Base-by-base conservation (phyloP, 2,797 vertebrate species). In the Arctocebus calabarensis region DNA sequence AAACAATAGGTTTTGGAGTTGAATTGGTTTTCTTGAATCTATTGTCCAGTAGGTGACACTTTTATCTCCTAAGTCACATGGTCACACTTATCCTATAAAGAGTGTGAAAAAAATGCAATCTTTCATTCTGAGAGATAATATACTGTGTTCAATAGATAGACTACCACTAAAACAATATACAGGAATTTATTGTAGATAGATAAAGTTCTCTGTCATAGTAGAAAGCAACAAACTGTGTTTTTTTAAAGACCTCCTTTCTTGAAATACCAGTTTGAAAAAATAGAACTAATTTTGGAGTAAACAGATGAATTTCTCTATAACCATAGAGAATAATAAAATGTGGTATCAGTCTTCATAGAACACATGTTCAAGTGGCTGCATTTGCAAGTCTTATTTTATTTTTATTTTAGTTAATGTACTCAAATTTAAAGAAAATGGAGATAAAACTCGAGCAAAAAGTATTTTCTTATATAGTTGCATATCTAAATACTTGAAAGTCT, bases 191-290 rank as follows among this genome's bases (percentile, higher is more conserved):
- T 86, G 13, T 45, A 62, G 23, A 22, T 2, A n/a, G 57, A 40
- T 71, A 45, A 66, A 55, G 0, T 71, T 95, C 25, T 68, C 27
- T 40, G 11, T 11, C 55, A 86, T 29, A 48, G 19, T 45, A 23
- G 74, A 95, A 88, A 95, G 88, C 10, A 93, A 27, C 19, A 92
- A 78, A n/a, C 34, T 92, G 23, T 66, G 20, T 62, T n/a, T 79
- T 13, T 14, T 9, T 61, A 90, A 78, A 11, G 6, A 14, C 23
- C 9, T 83, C 85, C 7, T 5, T 89, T 86, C 75, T 9, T 40
- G 78, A 90, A 88, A 59, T 1, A 81, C 1, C 5, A 20, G 7
- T 85, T 94, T 91, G 12, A 57, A 84, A 75, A 55, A 64, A 8
- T 68, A 87, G 13, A 70, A 84, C 7, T 77, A 61, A 88, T 89